A percentile compares a stretch with the other conserved stretches of the same genome.
These are phyloP conservation scores for Ictalurus punctatus DNA, from an alignment of 2,113 vertebrate genomes.

Conservation along the genomic window DNA sequence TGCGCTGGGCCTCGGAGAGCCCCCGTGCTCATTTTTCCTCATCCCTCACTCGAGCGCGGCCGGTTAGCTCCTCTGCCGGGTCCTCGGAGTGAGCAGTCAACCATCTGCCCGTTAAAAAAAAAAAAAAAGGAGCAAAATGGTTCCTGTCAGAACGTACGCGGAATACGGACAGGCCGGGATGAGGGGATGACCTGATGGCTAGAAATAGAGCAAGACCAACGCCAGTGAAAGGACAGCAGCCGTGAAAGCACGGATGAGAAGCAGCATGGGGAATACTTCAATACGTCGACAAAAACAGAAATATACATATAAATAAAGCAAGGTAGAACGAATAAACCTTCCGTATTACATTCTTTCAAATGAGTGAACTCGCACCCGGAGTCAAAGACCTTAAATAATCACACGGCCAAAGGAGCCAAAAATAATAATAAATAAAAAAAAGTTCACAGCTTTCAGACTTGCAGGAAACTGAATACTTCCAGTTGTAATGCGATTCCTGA, in stretches of 20 bases:
- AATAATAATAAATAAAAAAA: background rate
- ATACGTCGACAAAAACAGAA: background rate
- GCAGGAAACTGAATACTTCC: background rate
- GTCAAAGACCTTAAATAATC: background rate
- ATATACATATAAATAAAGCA: background rate
- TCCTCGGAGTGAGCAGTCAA: constrained; percentile 59
- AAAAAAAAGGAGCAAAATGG: constrained; percentile 49
- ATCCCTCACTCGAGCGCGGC: constrained; percentile 36
- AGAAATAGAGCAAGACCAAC: constrained; percentile 30
- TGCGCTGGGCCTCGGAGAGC: constrained; percentile 43
- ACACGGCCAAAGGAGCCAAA: background rate
- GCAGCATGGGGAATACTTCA: background rate
- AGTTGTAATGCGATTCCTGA: background rate
- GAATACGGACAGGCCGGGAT: background rate
- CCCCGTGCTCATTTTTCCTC: background rate
- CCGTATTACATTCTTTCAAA: background rate
- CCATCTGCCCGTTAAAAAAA: constrained; percentile 38
- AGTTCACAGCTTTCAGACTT: background rate
- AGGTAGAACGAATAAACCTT: background rate
- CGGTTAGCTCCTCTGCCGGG: constrained; percentile 52
- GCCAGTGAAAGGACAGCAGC: background rate
- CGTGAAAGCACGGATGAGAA: background rate
- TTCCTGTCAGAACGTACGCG: constrained; percentile 55
- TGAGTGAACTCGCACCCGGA: no score
- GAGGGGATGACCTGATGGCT: constrained; percentile 16